Evolutionary conservation across 2,797 vertebrate species (phyloP).

Genomic region (Chiroxiphia lanceolata): DNA sequence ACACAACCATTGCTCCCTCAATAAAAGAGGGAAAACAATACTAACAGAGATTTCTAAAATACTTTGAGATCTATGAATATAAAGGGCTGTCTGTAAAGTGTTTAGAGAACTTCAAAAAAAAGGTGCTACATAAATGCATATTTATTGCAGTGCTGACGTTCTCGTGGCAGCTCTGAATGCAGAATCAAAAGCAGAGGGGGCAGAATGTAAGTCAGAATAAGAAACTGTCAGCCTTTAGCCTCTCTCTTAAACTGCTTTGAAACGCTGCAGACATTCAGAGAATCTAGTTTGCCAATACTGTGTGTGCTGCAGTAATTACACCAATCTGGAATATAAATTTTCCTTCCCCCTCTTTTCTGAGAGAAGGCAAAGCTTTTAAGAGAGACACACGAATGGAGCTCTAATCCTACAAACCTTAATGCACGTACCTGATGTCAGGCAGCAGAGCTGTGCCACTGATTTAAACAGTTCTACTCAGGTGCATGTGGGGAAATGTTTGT

Average conservation of each 20-base stretch:
- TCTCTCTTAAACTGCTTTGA: conserved; percentile 45
- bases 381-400: not conserved
- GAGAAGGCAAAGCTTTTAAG: not conserved
- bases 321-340: conserved; percentile 35
- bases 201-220: conserved; percentile 46
- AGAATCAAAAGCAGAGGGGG: conserved; percentile 54
- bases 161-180: conserved; percentile 44
- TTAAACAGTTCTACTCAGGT: not conserved
- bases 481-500: not conserved
- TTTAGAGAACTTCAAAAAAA: conserved; percentile 54
- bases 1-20: not conserved
- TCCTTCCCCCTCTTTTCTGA: not conserved
- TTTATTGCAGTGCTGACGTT: conserved; percentile 49
- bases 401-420: not conserved
- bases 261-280: conserved; percentile 16
- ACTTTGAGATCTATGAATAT: conserved; percentile 33
- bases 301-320: conserved; percentile 31
- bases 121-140: conserved; percentile 57
- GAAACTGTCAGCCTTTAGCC: conserved; percentile 46
- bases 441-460: not conserved
- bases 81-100: conserved; percentile 55
- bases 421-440: not conserved
- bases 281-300: conserved; percentile 1
- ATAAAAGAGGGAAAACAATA: not conserved
- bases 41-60: conserved; percentile 16